These are phyloP conservation scores for Perca fluviatilis DNA, from an alignment of 2,113 vertebrate species.

Conservation along the genomic window DNA sequence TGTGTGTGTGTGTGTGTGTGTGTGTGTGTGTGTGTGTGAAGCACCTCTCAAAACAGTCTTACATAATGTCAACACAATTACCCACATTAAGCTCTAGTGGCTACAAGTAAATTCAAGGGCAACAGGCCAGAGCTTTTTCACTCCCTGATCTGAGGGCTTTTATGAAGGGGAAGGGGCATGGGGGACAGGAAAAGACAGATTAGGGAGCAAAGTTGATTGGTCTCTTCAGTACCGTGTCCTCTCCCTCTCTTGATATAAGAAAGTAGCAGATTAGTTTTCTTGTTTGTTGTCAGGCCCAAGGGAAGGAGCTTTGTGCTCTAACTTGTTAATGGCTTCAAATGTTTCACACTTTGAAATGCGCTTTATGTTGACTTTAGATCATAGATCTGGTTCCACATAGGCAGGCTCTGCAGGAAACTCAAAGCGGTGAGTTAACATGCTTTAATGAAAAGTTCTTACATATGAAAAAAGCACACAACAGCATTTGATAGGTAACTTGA, in stretches of 20 bases:
- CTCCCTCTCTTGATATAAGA: constrained; percentile 43
- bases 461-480: not conserved
- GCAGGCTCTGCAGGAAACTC: not conserved
- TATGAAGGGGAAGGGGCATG: not conserved
- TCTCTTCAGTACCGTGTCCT: constrained; percentile 38
- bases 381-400: not conserved
- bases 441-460: not conserved
- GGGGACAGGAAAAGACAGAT: constrained; percentile 65
- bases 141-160: constrained; percentile 50
- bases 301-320: not conserved
- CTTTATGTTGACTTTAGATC: constrained; percentile 18
- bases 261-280: constrained; percentile 46
- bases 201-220: constrained; percentile 53
- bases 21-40: not conserved
- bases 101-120: constrained; percentile 63
- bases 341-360: constrained; percentile 30
- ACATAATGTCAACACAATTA: constrained; percentile 77
- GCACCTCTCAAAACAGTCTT: constrained; percentile 67
- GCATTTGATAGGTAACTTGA: not conserved
- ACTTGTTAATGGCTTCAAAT: constrained; percentile 28
- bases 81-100: constrained; percentile 66
- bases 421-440: not conserved
- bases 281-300: constrained; percentile 24
- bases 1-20: too few relatives aligned
- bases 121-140: constrained; percentile 60